These are phyloP conservation scores for Vulpes lagopus DNA, from an alignment of 2,113 vertebrate species.

Conservation along the genomic window DNA sequence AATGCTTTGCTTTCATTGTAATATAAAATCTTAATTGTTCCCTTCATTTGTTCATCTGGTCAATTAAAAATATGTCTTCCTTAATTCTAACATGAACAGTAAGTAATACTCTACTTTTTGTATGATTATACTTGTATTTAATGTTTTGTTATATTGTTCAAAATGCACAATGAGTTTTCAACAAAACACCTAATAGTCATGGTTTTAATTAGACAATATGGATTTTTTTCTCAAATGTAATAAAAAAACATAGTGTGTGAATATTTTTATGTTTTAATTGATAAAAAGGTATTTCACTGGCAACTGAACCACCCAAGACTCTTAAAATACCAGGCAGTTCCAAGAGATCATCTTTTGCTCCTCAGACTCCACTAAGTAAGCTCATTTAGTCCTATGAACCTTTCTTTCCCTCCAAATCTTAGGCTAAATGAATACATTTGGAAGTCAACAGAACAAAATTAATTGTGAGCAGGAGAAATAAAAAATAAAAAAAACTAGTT, in stretches of 20 bases:
- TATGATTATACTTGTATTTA: background rate
- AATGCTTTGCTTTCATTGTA: conserved; percentile 30
- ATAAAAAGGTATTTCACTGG: background rate
- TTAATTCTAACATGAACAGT: background rate
- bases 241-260: background rate
- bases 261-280: background rate
- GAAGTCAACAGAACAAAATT: conserved; percentile 17
- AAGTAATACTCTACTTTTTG: background rate
- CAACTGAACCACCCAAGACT: background rate
- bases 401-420: background rate
- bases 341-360: background rate
- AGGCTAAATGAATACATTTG: background rate
- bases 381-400: background rate
- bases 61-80: background rate
- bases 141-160: background rate
- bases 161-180: background rate
- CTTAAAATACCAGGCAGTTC: background rate
- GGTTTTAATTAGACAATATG: background rate
- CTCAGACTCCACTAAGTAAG: background rate
- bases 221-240: background rate
- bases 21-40: background rate
- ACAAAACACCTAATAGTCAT: background rate
- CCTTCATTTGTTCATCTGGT: background rate
- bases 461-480: background rate
- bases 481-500: background rate